phyloP scores from a whole-genome alignment of 2,888 invertebrate species.

The Cepaea hortensis region DNA sequence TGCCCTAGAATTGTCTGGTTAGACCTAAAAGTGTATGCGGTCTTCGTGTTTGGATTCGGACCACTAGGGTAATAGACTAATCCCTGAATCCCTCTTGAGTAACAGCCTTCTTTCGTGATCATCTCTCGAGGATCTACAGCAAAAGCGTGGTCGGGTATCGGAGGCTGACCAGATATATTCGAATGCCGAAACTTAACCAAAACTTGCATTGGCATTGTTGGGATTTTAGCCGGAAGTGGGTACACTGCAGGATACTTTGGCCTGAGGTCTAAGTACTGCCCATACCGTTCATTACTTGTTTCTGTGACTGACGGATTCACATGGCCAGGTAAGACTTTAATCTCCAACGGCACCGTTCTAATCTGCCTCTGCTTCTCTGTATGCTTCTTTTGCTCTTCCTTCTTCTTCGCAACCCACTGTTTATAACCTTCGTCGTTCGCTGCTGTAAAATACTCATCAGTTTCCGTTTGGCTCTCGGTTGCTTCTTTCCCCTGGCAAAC shows the following conservation, averaged over 20 bases:
- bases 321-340: slow-evolving; percentile 36
- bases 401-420: slow-evolving; percentile 16
- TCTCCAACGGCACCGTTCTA: neutral
- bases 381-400: neutral
- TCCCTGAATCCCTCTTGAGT: slow-evolving; percentile 15
- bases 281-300: slow-evolving; percentile 28
- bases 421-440: slow-evolving; percentile 43
- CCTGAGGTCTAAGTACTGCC: slow-evolving; percentile 34
- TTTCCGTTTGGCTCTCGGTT: neutral
- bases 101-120: slow-evolving; percentile 32
- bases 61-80: slow-evolving; percentile 2
- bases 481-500: neutral
- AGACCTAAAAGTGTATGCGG: neutral
- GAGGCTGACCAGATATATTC: slow-evolving; percentile 34
- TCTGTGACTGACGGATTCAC: slow-evolving; percentile 17
- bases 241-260: slow-evolving; percentile 32
- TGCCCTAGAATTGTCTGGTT: neutral
- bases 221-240: slow-evolving; percentile 16
- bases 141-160: slow-evolving; percentile 39
- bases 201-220: slow-evolving; percentile 2
- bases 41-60: neutral
- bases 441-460: slow-evolving; percentile 35
- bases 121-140: slow-evolving; percentile 36
- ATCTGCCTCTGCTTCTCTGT: neutral
- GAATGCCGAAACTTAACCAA: slow-evolving; percentile 31